Conservation (phyloP, 2,113 vertebrate genomes). For the Isurus oxyrinchus region DNA sequence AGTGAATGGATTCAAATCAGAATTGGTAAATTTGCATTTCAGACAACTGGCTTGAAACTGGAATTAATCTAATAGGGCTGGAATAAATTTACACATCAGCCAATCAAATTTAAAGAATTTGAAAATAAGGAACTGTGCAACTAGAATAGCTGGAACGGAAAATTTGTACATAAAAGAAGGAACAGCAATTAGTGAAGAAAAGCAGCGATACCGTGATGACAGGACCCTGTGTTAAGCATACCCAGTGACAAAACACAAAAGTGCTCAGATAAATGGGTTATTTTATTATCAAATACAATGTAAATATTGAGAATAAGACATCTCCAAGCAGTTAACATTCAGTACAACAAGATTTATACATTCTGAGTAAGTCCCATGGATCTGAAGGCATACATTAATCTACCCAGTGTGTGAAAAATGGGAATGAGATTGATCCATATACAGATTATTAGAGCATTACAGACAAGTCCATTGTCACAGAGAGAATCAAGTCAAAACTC, state of each 20-base stretch:
- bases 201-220: not conserved
- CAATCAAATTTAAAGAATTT: not conserved
- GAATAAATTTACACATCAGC: not conserved
- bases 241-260: not conserved
- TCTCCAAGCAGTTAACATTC: conserved; percentile 44
- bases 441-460: conserved; percentile 35
- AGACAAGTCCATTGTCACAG: not conserved
- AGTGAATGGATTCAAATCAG: not conserved
- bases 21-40: not conserved
- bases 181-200: not conserved
- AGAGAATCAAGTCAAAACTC: not conserved
- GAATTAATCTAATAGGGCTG: no score
- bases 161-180: not conserved
- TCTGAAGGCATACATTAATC: conserved; percentile 36
- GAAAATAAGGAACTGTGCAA: not conserved
- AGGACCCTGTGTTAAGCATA: not conserved
- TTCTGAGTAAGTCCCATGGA: conserved; percentile 32
- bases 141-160: not conserved
- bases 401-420: conserved; percentile 26
- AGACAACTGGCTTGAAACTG: not conserved
- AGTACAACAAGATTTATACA: conserved; percentile 43
- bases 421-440: conserved; percentile 13
- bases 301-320: conserved; percentile 47
- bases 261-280: conserved; percentile 36
- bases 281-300: conserved; percentile 54